These are phyloP conservation scores for Candoia aspera DNA, from an alignment of 2,113 vertebrate species.

Conservation along the genomic window DNA sequence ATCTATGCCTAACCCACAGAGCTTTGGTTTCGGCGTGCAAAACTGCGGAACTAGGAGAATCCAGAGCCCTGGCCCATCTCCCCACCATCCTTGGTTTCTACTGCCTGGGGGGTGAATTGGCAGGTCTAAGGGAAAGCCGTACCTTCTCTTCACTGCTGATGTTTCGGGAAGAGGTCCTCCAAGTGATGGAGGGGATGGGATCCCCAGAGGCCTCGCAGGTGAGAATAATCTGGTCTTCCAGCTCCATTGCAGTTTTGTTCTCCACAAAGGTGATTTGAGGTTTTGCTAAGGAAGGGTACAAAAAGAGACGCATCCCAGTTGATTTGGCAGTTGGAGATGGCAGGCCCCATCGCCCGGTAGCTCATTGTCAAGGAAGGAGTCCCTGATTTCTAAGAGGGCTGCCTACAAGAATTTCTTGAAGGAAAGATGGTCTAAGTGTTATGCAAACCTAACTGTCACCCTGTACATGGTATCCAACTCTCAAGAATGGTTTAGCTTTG, in stretches of 20 bases:
- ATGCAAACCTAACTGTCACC: too few relatives aligned
- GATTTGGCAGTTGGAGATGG: neutral
- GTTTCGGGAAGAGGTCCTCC: slow-evolving; percentile 85
- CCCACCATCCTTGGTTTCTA: neutral
- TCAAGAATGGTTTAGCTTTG: neutral
- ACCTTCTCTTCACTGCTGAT: slow-evolving; percentile 97
- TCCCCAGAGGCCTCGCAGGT: slow-evolving; percentile 96
- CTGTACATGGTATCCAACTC: too few relatives aligned
- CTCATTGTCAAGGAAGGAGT: neutral
- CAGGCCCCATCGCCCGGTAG: neutral
- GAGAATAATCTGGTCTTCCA: slow-evolving; percentile 91
- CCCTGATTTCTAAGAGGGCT: neutral
- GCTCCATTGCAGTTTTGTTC: slow-evolving; percentile 91
- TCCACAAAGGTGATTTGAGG: slow-evolving; percentile 96
- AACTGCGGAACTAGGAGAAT: slow-evolving; percentile 18
- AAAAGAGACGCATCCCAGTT: neutral
- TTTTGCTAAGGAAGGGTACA: slow-evolving; percentile 79
- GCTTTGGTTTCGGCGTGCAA: neutral
- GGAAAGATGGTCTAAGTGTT: too few relatives aligned
- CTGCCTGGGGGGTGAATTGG: neutral
- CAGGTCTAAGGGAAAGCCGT: slow-evolving; percentile 45
- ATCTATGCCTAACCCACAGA: neutral
- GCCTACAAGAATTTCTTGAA: neutral
- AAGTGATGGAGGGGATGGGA: slow-evolving; percentile 93
- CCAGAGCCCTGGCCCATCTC: neutral